Evolutionary conservation across 2,113 vertebrate species (phyloP), one percentile per base, ranked within the genome.

Genomic region (Catharus minimus): DNA sequence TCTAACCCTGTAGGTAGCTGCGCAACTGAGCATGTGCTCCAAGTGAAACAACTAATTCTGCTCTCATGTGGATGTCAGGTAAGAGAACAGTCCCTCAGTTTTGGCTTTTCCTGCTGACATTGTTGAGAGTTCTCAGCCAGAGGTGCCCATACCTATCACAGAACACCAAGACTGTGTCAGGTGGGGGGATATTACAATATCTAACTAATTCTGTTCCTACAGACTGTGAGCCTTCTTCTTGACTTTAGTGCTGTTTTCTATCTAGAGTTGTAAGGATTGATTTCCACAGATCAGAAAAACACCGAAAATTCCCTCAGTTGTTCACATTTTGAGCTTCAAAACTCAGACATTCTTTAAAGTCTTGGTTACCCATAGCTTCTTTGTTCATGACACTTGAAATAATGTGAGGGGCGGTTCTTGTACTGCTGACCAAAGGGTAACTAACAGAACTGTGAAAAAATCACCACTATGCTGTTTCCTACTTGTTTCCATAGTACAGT

Each of bases 271-370:
- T 9, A 50, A 16, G 27, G 30, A 16, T 32, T 79, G 32, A 32
- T 90, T 77, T 86, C 17, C 2, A 21, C 4, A 69, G 21, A 30
- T 19, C 8, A 65, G 36, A 80, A 79, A 61, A 55, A 0, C 3
- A 56, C 11, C 43, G 39, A 75, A 41, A 0, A 0, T 61, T 62
- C 7, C 2, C 4, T 8, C 12, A 10, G 6, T 38, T 38, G 16
- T n/a, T 82, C 33, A 69, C 66, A 3, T 7, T 30, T 5, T 47
- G 52, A 75, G 15, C 5, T 86, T 81, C 28, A 65, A 41, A 79
- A 30, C 10, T 26, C 20, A 5, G 7, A 15, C 12, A 38, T 69
- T 69, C n/a, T 61, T 82, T 50, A 36, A 78, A 76, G 10, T 8
- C 23, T 58, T 66, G 24, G 3, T 8, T 76, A 3, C 50, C 24